Evolutionary conservation across 2,113 vertebrate genomes (phyloP), one percentile per base, ranked within the genome.

Genomic region (Labrus mixtus): DNA sequence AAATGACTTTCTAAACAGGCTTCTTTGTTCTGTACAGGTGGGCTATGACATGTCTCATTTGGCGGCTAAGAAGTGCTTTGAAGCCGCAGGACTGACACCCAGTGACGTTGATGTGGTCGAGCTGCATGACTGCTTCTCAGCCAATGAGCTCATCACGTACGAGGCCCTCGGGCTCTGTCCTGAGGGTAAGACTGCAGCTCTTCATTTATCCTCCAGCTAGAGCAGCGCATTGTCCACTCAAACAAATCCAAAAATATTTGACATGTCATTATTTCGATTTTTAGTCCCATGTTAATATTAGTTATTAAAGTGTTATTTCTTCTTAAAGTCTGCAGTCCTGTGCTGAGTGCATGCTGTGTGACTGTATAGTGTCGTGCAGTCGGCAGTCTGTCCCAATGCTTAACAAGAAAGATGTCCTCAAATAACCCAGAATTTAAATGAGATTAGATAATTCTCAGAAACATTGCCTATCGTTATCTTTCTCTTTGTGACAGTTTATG

Each of bases 101-200:
- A 55, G 58, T 22, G 96, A 98, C 51, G 90, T 99, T 0, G 83
- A 97, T 10, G 97, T 99, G 79, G 95, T 99, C 0, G 98, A 99
- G 87, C 96, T 99, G 70, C 98, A 99, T 0, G 98, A 99, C 85
- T 99, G 98, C 83, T 99, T 99, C 90, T 99, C 98, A 19, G 56
- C 88, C 77, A 99, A 98, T 50, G 98, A 99, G 85, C 94, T 99
- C 5, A 91, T 99, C 86, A 99, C 96, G 1, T 99, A 99, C 0
- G 98, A 99, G 93, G 98, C 97, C 11, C 83, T 99, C 67, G 97
- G 97, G 17, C 94, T 99, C 55, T 99, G 98, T 90, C 88, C 95
- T 74, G 95, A 96, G 94, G 98, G 98, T 99, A 91, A 82, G 84
- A 36, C 33, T n/a, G 8, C 23, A 39, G 29, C 59, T 33, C 1